Base-by-base conservation (phyloP, 2,113 vertebrate genomes). In the Thinocorus orbignyianus region DNA sequence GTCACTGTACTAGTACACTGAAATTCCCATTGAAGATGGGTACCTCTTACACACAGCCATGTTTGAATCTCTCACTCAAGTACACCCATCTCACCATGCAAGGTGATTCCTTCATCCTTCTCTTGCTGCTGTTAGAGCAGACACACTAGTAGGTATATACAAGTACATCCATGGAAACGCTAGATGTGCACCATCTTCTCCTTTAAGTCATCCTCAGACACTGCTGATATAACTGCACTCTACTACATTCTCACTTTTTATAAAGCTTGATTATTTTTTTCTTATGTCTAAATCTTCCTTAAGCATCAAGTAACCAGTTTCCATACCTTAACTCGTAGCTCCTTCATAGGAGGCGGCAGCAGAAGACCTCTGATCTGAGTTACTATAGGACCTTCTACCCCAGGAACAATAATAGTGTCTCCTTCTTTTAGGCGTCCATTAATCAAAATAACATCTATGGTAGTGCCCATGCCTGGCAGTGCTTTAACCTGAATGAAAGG, bases 391-490 rank as follows among this genome's bases (percentile, higher is more conserved):
- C 99, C 99, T 94, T 99, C 99, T 39, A 99, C 99, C 30, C 99
- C 99, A 5, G 99, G 98, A 52, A 99, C 99, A 54, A 99, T 99
- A 97, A 99, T 99, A 48, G 99, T 99, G 86, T 99, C 98, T 24
- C 99, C 99, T 97, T 99, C 99, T 54, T 98, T 98, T 94, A 99
- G 97, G 5, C 96, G 44, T 1, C 99, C 99, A 20, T 99, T 99
- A 65, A 99, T 99, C 78, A 99, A 95, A 97, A 99, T 99, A 30
- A 99, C 99, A 83, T 99, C 99, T 95, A 99, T 99, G 11, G 99
- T 99, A 9, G 99, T 99, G 49, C 99, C 99, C 99, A 99, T 99
- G 24, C 99, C 99, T 10, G 99, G 99, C 57, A 99, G 98, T 28
- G 99, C 99, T 97, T 99, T 99, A 13, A 99, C 99, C 99, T 99